A percentile compares a stretch with the other conserved stretches of the same genome.
Evolutionary conservation across 2,888 invertebrate genomes (phyloP).

Genomic region (Branchipolynoe longqiensis): DNA sequence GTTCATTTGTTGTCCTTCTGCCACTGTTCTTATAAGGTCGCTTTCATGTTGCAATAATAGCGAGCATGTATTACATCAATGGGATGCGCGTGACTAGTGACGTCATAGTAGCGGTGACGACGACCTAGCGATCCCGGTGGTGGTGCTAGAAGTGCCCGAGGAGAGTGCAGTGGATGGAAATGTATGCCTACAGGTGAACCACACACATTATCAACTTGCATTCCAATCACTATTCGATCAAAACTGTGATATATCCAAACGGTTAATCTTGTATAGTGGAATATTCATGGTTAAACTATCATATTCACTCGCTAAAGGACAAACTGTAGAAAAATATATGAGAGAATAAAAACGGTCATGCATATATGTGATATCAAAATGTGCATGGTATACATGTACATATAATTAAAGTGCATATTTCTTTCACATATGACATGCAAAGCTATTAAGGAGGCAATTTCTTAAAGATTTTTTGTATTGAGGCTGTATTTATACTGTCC

Average conservation of each 20-base stretch:
- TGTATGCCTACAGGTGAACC: neutral
- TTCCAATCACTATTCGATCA: constrained; percentile 8
- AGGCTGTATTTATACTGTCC: too few species aligned
- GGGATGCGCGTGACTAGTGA: neutral
- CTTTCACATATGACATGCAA: constrained; percentile 47
- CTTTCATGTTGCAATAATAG: too few species aligned
- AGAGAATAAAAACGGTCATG: constrained; percentile 54
- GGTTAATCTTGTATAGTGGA: constrained; percentile 45
- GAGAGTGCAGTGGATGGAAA: neutral
- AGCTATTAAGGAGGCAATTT: constrained; percentile 39
- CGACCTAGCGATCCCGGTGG: neutral
- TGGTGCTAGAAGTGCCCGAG: neutral
- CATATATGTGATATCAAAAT: constrained; percentile 57
- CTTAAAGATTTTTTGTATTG: too few species aligned
- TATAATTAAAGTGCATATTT: constrained; percentile 54
- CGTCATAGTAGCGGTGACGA: too few species aligned
- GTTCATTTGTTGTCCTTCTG: too few species aligned
- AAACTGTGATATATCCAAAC: constrained; percentile 53
- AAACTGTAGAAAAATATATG: constrained; percentile 57
- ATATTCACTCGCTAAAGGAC: constrained; percentile 50
- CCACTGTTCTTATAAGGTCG: too few species aligned
- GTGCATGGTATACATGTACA: constrained; percentile 44
- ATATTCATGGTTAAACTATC: constrained; percentile 52
- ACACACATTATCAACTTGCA: constrained; percentile 46
- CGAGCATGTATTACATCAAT: neutral